Evolutionary conservation across 2,113 vertebrate species (phyloP).

Genomic region (Mormyrus iriodes): DNA sequence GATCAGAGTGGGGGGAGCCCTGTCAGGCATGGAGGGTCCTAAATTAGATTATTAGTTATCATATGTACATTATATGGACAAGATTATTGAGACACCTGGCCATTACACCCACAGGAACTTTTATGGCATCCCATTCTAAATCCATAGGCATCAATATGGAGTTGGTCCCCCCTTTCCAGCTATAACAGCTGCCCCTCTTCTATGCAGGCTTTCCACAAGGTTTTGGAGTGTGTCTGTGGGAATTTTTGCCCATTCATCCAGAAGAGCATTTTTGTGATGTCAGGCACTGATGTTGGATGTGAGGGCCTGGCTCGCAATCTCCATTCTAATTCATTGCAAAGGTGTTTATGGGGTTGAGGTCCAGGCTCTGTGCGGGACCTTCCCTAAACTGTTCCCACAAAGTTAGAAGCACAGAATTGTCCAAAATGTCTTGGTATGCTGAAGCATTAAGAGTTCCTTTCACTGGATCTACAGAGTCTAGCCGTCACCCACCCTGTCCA

Average conservation of each 20-base stretch:
- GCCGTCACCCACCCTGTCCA: no score
- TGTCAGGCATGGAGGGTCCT: neutral
- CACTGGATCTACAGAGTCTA: neutral
- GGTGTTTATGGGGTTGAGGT: neutral
- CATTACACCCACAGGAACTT: neutral
- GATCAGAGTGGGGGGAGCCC: neutral
- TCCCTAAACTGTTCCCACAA: neutral
- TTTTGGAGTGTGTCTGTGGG: neutral
- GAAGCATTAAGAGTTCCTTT: neutral
- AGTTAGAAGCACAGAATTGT: neutral
- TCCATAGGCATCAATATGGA: neutral
- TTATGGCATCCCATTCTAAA: neutral
- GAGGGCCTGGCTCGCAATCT: neutral
- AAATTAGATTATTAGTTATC: neutral
- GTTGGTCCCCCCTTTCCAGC: neutral
- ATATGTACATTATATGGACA: neutral
- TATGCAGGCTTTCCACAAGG: neutral
- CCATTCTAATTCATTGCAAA: neutral
- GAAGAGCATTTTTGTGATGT: neutral
- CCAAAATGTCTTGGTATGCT: neutral
- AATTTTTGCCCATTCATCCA: neutral
- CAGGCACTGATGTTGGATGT: neutral
- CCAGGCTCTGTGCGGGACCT: neutral
- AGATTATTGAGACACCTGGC: neutral
- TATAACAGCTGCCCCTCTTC: neutral